These are phyloP conservation scores for Halocaridina rubra DNA, from an alignment of 2,888 invertebrate species.

Conservation along the genomic window DNA sequence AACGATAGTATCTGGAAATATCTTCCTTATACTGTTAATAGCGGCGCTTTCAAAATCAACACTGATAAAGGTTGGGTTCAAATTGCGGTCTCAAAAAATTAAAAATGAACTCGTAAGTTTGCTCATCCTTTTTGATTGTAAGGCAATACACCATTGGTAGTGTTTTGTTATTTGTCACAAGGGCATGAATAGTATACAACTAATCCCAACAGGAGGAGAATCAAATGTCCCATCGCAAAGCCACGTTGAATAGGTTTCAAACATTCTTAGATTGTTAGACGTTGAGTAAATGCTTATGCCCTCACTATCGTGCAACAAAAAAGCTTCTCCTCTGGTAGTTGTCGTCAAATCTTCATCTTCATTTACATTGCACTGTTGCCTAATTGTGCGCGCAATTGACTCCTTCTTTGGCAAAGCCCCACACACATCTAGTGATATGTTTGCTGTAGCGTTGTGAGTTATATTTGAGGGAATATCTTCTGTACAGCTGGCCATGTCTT, in stretches of 20 bases:
- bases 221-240: background rate
- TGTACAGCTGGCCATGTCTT: background rate
- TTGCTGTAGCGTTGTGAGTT: background rate
- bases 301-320: background rate
- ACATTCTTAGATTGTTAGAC: background rate
- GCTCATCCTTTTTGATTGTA: background rate
- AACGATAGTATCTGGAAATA: too few species aligned
- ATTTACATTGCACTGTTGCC: background rate
- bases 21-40: too few species aligned
- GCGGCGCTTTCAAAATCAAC: too few species aligned
- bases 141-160: background rate
- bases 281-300: background rate
- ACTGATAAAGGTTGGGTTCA: background rate
- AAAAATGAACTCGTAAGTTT: background rate
- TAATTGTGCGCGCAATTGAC: background rate
- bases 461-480: background rate
- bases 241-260: background rate
- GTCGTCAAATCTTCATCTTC: background rate
- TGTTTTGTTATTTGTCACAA: background rate
- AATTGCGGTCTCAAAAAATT: background rate
- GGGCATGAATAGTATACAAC: background rate
- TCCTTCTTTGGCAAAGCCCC: background rate
- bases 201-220: background rate
- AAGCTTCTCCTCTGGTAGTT: too few species aligned
- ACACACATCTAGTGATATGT: background rate